Evolutionary conservation across 2,113 vertebrate genomes (phyloP), one percentile per base, ranked within the genome.

Genomic region (Boleophthalmus pectinirostris): DNA sequence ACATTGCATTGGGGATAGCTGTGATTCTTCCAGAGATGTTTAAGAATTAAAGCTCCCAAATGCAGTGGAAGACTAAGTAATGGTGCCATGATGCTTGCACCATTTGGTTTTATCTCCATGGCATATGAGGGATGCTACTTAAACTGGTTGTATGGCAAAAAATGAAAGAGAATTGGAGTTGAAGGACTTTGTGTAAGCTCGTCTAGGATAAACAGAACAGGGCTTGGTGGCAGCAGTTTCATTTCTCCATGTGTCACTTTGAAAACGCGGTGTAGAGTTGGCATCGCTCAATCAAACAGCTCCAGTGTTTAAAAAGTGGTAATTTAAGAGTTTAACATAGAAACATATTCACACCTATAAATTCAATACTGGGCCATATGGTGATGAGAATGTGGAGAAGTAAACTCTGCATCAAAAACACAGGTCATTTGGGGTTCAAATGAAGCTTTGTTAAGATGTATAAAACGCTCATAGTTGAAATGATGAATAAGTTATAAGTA

Each of bases 1-100:
- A 24, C 16, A n/a, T 72, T 46, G 61, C 38, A 69, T 25, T 63
- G 25, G n/a, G 46, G 24, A 63, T 33, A 38, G 0, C 12, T n/a
- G 51, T 35, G 18, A 68, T 70, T 75, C 16, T 60, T 79, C 24
- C 43, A 54, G 58, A 54, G 33, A 83, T 65, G 66, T 69, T 63
- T 75, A 56, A 16, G 10, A 47, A 24, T 16, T 54, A 20, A 68
- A 56, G n/a, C 20, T 1, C 64, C 56, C 16, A 21, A 60, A 60
- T 20, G 21, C 38, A 5, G 18, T 63, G 53, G 16, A 60, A 75
- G 51, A 68, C 51, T 51, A 66, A 68, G 33, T 49, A 38, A 79
- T 69, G 53, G 20, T 53, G 66, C 70, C 68, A 21, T 24, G 15
- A 35, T 57, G 69, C 70, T 64, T 80, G 57, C 71, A 15, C n/a